Evolutionary conservation across 2,888 invertebrate species (phyloP).

Genomic region (Gastracanthus pulcherrimus): DNA sequence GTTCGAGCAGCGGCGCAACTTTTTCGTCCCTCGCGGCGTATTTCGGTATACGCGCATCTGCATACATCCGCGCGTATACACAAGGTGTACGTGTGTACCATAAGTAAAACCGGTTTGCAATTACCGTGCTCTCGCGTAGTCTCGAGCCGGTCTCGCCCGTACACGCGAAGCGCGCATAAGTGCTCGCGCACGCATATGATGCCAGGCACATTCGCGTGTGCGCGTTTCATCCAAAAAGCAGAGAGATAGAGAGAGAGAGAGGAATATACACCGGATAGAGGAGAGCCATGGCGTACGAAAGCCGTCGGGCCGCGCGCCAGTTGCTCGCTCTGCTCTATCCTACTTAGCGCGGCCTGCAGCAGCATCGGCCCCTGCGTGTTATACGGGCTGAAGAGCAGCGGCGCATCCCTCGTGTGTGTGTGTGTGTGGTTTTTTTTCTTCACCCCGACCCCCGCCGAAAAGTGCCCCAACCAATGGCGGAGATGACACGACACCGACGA

Average conservation of each 20-base stretch:
- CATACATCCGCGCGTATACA: background rate
- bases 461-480: conserved; percentile 71
- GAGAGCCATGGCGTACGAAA: too few species aligned
- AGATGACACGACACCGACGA: conserved; percentile 62
- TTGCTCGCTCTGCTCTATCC: too few species aligned
- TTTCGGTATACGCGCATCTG: background rate
- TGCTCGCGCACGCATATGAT: background rate
- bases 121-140: too few species aligned
- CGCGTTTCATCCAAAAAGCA: background rate
- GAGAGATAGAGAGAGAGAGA: background rate
- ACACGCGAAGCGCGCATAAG: background rate
- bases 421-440: background rate
- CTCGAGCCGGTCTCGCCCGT: background rate
- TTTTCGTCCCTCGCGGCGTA: background rate
- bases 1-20: background rate
- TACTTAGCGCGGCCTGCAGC: too few species aligned
- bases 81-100: background rate
- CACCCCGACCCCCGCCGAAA: conserved; percentile 62
- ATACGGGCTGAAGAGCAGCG: too few species aligned
- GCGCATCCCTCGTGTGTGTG: background rate
- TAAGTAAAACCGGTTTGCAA: conserved; percentile 56
- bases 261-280: background rate
- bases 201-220: conserved; percentile 11
- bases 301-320: too few species aligned
- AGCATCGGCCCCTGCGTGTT: background rate